These are phyloP conservation scores for Drosophila insularis DNA, from an alignment of 1,140 invertebrate genomes.

Conservation along the genomic window DNA sequence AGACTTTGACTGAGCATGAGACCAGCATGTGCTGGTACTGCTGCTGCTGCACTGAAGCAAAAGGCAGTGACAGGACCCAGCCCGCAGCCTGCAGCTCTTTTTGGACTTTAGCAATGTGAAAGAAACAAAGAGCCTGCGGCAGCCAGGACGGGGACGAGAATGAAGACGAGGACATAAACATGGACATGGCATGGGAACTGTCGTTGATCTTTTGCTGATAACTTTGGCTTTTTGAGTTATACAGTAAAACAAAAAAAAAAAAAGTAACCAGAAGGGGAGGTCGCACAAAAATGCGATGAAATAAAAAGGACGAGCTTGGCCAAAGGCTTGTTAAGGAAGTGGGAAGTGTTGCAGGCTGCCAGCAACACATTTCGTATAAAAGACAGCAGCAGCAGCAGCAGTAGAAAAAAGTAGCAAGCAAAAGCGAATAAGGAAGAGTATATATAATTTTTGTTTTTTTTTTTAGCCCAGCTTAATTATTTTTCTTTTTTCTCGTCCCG, in stretches of 20 bases:
- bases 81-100: slow-evolving; percentile 43
- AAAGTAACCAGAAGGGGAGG: no score
- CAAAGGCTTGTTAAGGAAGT: slow-evolving; percentile 39
- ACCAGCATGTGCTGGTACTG: slow-evolving; percentile 5
- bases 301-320: slow-evolving; percentile 11
- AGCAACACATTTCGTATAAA: slow-evolving; percentile 46
- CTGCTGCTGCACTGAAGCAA: slow-evolving; percentile 4
- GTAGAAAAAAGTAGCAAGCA: background rate
- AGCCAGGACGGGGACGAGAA: slow-evolving; percentile 37
- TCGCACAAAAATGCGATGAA: background rate
- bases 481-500: slow-evolving; percentile 31
- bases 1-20: slow-evolving; percentile 21
- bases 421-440: background rate
- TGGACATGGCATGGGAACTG: slow-evolving; percentile 39
- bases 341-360: slow-evolving; percentile 55
- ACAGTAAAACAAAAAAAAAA: slow-evolving; percentile 24
- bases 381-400: slow-evolving; percentile 25
- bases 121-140: slow-evolving; percentile 64
- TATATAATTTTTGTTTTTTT: slow-evolving; percentile 9
- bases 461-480: slow-evolving; percentile 66
- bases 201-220: slow-evolving; percentile 80
- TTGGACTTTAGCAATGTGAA: slow-evolving; percentile 47
- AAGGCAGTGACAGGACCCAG: slow-evolving; percentile 18
- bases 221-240: slow-evolving; percentile 67
- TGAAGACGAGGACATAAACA: slow-evolving; percentile 34